Evolutionary conservation across 2,888 invertebrate species (phyloP).

Genomic region (Hermaeophaga mercurialis): DNA sequence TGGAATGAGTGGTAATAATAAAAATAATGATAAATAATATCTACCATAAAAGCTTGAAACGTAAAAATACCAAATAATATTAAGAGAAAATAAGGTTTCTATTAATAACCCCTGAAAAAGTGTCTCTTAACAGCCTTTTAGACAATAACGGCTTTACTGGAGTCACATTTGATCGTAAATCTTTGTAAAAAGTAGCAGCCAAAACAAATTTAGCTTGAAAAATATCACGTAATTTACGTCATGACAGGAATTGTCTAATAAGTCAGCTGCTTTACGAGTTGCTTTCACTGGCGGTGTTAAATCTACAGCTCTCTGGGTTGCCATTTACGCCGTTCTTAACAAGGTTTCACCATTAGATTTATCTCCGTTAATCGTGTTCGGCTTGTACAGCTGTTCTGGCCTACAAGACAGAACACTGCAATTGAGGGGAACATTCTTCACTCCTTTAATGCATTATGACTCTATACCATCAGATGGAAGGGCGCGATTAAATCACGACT

Average conservation of each 20-base stretch:
- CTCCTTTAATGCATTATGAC: slow-evolving; percentile 50
- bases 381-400: slow-evolving; percentile 55
- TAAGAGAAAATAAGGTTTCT: neutral
- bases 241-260: slow-evolving; percentile 49
- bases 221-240: slow-evolving; percentile 33
- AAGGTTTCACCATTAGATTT: slow-evolving; percentile 59
- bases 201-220: slow-evolving; percentile 31
- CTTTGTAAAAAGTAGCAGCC: slow-evolving; percentile 20
- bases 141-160: slow-evolving; percentile 16
- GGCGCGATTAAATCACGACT: slow-evolving; percentile 45
- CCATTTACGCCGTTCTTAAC: slow-evolving; percentile 56
- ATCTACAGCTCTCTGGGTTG: slow-evolving; percentile 50
- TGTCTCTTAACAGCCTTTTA: slow-evolving; percentile 19
- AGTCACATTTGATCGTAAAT: slow-evolving; percentile 23
- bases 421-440: slow-evolving; percentile 47
- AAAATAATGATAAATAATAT: no score
- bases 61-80: no score
- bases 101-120: slow-evolving; percentile 8
- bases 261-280: slow-evolving; percentile 45
- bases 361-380: slow-evolving; percentile 58
- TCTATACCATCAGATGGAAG: slow-evolving; percentile 49
- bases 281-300: slow-evolving; percentile 42
- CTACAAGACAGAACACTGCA: slow-evolving; percentile 50
- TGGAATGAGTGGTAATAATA: no score
- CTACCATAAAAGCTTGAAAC: no score